These are phyloP conservation scores for Bubo bubo DNA, from an alignment of 2,113 vertebrate genomes.

Conservation along the genomic window DNA sequence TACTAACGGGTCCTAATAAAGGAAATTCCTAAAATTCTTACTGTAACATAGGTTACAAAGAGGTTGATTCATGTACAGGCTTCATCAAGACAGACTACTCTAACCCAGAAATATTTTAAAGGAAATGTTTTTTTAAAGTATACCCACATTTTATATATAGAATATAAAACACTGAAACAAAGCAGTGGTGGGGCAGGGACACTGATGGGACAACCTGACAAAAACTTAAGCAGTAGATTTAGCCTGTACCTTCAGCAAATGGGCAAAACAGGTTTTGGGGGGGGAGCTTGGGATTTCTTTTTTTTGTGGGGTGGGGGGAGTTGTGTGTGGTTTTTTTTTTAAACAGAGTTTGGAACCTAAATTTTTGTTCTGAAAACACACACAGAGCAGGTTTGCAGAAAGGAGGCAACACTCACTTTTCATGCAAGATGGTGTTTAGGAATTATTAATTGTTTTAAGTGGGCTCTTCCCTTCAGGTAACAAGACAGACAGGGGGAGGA, in stretches of 20 bases:
- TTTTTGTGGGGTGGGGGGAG: background rate
- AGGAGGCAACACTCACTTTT: background rate
- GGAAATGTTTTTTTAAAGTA: conserved; percentile 55
- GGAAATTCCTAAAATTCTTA: conserved; percentile 77
- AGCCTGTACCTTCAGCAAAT: background rate
- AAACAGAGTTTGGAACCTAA: background rate
- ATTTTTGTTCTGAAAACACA: background rate
- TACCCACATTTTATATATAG: background rate
- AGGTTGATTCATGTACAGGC: conserved; percentile 66
- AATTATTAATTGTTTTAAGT: background rate
- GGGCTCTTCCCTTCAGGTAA: conserved; percentile 5
- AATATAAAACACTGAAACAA: conserved; percentile 2
- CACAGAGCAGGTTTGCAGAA: background rate
- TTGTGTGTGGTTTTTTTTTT: background rate
- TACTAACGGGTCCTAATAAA: conserved; percentile 51
- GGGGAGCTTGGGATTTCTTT: too few species aligned
- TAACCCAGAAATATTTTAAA: conserved; percentile 57
- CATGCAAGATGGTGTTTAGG: background rate
- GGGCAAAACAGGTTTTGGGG: background rate
- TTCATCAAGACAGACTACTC: conserved; percentile 36
- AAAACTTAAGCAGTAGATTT: background rate
- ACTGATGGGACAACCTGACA: background rate
- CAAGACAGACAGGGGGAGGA: background rate
- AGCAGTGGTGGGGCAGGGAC: background rate
- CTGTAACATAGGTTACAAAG: conserved; percentile 71